Percentiles rank a stretch among this genome's conserved stretches.
These are phyloP conservation scores for Sphinx pinastri DNA, from an alignment of 2,888 invertebrate species.

Conservation along the genomic window DNA sequence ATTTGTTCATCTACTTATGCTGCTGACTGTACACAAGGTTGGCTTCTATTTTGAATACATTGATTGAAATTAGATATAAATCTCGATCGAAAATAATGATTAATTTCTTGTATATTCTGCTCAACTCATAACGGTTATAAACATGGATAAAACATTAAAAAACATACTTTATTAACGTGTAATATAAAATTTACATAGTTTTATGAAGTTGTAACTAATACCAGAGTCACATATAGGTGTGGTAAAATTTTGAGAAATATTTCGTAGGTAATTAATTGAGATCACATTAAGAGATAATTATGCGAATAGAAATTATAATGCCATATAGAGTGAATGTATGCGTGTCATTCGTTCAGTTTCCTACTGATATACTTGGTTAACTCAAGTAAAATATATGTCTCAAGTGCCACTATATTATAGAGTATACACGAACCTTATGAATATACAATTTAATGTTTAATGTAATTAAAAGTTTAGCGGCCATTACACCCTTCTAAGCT, in stretches of 20 bases:
- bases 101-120: neutral
- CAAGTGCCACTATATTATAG: neutral
- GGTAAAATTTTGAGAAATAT: neutral
- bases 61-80: no score
- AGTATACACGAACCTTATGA: neutral
- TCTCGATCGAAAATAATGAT: neutral
- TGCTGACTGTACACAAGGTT: no score
- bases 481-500: slow-evolving; percentile 15
- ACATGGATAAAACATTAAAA: slow-evolving; percentile 1
- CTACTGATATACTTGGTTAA: neutral
- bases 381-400: neutral
- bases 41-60: no score
- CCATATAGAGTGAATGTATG: neutral
- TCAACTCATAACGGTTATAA: neutral
- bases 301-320: slow-evolving; percentile 12
- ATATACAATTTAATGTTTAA: slow-evolving; percentile 18
- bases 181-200: slow-evolving; percentile 16
- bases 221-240: neutral
- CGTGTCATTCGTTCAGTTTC: neutral
- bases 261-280: neutral
- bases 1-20: no score
- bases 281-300: slow-evolving; percentile 17
- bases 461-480: slow-evolving; percentile 10
- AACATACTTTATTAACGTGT: neutral
- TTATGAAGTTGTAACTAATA: slow-evolving; percentile 15